These are phyloP conservation scores for Drosophila kuntzei DNA, from an alignment of 2,888 invertebrate genomes.

Conservation along the genomic window DNA sequence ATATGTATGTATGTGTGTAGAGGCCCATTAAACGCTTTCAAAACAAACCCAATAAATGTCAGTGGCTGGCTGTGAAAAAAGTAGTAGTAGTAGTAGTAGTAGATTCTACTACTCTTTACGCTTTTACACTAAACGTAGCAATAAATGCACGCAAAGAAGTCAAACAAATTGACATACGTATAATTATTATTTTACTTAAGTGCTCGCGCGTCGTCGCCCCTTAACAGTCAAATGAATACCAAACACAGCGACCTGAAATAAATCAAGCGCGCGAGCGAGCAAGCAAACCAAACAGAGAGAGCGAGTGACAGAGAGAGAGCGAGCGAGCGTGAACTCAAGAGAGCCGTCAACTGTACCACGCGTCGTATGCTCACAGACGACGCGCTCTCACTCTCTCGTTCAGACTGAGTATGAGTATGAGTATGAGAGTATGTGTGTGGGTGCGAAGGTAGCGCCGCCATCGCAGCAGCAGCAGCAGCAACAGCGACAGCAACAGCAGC, in stretches of 20 bases:
- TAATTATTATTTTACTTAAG: slow-evolving; percentile 83
- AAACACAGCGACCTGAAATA: slow-evolving; percentile 83
- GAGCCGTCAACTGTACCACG: slow-evolving; percentile 71
- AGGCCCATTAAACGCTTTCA: slow-evolving; percentile 74
- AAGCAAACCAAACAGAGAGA: slow-evolving; percentile 6
- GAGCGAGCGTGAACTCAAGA: slow-evolving; percentile 35
- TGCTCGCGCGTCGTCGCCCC: slow-evolving; percentile 83
- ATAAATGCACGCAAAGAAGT: slow-evolving; percentile 77
- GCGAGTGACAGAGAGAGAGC: slow-evolving; percentile 35
- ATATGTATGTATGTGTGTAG: background rate
- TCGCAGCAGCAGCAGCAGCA: slow-evolving; percentile 26
- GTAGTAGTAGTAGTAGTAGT: slow-evolving; percentile 30
- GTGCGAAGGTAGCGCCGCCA: slow-evolving; percentile 65
- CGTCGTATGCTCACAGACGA: slow-evolving; percentile 39
- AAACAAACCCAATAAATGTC: slow-evolving; percentile 82
- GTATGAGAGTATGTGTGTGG: slow-evolving; percentile 48
- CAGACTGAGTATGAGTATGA: background rate
- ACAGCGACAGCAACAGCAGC: slow-evolving; percentile 28
- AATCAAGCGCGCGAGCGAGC: slow-evolving; percentile 67
- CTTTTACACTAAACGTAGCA: slow-evolving; percentile 59
- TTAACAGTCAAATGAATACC: slow-evolving; percentile 82
- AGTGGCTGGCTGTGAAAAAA: slow-evolving; percentile 41
- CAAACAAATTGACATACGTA: slow-evolving; percentile 84
- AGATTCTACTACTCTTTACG: slow-evolving; percentile 38
- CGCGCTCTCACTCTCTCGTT: slow-evolving; percentile 14